Percentiles rank a stretch among this genome's conserved stretches.
Evolutionary conservation across 1,140 invertebrate genomes (phyloP).

Genomic region (Elysia chlorotica): DNA sequence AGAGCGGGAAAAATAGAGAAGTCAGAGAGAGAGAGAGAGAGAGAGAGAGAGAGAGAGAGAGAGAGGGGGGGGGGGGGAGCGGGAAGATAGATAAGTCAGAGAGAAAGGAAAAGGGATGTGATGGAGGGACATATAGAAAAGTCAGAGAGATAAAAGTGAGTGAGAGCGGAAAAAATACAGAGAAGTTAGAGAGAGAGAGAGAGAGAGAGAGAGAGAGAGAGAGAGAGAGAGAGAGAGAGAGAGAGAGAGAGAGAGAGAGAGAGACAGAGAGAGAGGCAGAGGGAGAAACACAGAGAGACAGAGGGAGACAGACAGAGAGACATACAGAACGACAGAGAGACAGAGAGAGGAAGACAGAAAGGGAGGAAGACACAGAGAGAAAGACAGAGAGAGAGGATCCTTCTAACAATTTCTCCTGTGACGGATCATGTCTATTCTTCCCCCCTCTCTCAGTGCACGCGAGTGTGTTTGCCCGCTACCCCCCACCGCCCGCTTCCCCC

Average conservation of each 20-base stretch:
- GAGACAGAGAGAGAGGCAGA: not conserved
- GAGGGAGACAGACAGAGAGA: not conserved
- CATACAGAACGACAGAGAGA: not conserved
- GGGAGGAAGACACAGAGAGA: no score
- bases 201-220: not conserved
- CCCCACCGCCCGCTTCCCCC: no score
- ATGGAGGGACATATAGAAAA: no score
- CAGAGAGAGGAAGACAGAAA: no score
- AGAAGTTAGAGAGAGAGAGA: not conserved
- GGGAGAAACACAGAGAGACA: not conserved
- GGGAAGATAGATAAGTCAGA: not conserved
- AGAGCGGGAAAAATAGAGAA: not conserved
- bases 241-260: not conserved
- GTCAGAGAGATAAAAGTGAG: not conserved
- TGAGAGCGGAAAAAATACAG: not conserved
- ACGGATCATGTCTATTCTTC: no score
- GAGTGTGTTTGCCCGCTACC: no score
- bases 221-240: not conserved
- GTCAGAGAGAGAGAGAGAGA: not conserved
- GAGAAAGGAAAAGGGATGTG: not conserved
- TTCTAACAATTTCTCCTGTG: no score
- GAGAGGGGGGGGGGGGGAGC: not conserved
- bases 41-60: not conserved
- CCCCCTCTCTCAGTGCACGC: no score
- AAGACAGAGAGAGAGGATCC: no score